These are phyloP conservation scores for Cheumatopsyche charites DNA, from an alignment of 1,140 invertebrate species.

Conservation along the genomic window DNA sequence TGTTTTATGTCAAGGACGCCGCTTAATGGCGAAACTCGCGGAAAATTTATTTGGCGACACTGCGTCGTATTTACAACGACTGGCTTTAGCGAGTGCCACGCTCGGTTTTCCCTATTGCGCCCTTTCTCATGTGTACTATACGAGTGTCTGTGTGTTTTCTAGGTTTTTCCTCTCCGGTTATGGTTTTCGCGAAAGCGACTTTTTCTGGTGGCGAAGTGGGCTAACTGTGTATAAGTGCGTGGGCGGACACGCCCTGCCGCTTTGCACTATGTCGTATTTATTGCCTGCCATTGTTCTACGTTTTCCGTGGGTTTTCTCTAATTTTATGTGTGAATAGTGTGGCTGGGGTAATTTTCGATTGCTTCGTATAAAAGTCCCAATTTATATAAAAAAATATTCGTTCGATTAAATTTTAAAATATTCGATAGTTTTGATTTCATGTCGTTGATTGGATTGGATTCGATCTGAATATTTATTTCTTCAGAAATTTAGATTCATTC, in stretches of 20 bases:
- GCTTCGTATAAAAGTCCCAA: no score
- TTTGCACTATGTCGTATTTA: neutral
- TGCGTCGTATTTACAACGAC: constrained; percentile 2
- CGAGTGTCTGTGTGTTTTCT: neutral
- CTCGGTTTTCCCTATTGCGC: neutral
- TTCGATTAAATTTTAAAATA: no score
- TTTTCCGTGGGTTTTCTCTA: constrained; percentile 4
- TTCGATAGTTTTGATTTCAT: no score
- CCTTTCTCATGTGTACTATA: no score
- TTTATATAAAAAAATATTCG: no score
- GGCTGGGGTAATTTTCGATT: no score
- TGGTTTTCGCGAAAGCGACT: constrained; percentile 1
- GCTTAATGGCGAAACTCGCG: constrained; percentile 31
- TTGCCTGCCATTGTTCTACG: neutral
- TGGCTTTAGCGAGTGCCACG: neutral
- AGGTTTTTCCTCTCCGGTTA: neutral
- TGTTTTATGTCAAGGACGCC: constrained; percentile 34
- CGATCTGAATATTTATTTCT: no score
- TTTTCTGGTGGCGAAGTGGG: neutral
- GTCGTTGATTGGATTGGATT: no score
- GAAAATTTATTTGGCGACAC: constrained; percentile 29
- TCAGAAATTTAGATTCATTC: no score
- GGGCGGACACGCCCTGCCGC: neutral
- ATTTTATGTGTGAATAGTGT: no score
- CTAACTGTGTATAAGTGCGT: no score